Evolutionary conservation across 2,113 vertebrate genomes (phyloP), one percentile per base, ranked within the genome.

Genomic region (Macheiramphus alcinus): DNA sequence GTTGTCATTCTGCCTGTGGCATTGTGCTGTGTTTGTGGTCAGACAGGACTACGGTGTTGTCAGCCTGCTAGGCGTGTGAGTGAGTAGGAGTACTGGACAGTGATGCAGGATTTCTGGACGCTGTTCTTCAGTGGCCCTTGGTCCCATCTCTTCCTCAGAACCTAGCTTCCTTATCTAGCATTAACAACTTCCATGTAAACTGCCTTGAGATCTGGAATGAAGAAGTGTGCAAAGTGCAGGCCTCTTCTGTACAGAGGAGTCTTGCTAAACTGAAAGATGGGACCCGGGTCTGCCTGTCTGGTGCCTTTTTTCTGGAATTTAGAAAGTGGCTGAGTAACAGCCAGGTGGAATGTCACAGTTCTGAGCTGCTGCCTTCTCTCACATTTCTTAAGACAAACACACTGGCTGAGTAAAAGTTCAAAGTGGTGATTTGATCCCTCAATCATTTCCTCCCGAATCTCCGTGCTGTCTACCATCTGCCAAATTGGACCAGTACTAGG

Each of bases 371-470:
- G 85, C 80, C 16, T 74, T 81, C 68, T 62, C 56, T 85, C 10
- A 0, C 59, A 15, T 56, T 65, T 58, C 25, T 88, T 47, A 25
- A 86, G 63, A 52, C 53, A 80, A 78, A 22, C 67, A 48, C 42
- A 2, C 10, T 16, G 68, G 14, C 70, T 85, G 74, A 52, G 40
- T 47, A 29, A 58, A 34, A 10, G 42, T 31, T 82, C 71, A 25
- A 8, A 71, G 76, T 3, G 29, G 26, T 96, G 97, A 97, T 95
- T 65, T 71, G 94, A 91, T 93, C 56, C 71, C 88, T 89, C 80
- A 97, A 8, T 73, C 87, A 97, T 97, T 97, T 97, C 97, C 96
- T 97, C 65, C 76, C 27, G 26, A 34, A 55, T 29, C 89, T 56
- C 8, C 0, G 21, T 11, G 61, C 83, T 72, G 48, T 29, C 56